Conservation (phyloP, 2,888 invertebrate genomes). For the Conus canariensis region DNA sequence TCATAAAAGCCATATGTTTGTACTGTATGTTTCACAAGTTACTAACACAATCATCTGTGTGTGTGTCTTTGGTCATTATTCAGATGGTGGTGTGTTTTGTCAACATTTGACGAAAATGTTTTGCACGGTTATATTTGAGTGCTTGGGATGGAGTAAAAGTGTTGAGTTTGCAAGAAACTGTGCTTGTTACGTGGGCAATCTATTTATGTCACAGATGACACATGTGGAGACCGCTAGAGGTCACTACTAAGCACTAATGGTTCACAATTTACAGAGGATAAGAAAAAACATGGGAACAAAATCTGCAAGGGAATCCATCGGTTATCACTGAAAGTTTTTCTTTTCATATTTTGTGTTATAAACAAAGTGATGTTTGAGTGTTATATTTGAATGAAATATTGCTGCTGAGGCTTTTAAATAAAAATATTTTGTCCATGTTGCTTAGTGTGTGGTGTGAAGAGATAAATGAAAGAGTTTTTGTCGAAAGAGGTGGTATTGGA, state of each 20-base stretch:
- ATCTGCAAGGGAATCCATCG: neutral
- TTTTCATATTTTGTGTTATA: neutral
- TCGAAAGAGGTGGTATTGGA: too few species aligned
- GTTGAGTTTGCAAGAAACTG: neutral
- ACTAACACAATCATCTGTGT: neutral
- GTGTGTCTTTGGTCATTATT: neutral
- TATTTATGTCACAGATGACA: neutral
- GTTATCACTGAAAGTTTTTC: neutral
- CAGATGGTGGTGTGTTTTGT: neutral
- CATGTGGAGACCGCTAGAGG: neutral
- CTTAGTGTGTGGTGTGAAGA: neutral
- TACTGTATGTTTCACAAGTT: neutral
- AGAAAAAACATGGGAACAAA: neutral
- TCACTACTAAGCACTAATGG: neutral
- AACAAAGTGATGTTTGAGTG: neutral
- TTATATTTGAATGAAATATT: conserved; percentile 17
- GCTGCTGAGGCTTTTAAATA: conserved; percentile 26
- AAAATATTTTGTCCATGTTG: conserved; percentile 28
- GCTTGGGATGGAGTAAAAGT: conserved; percentile 1
- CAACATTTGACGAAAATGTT: neutral
- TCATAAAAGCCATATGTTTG: neutral
- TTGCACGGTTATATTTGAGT: neutral
- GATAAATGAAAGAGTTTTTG: neutral
- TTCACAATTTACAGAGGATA: neutral
- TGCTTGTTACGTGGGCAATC: neutral